Conservation (phyloP, 2,888 invertebrate genomes). For the Nephrotoma guestfalica region DNA sequence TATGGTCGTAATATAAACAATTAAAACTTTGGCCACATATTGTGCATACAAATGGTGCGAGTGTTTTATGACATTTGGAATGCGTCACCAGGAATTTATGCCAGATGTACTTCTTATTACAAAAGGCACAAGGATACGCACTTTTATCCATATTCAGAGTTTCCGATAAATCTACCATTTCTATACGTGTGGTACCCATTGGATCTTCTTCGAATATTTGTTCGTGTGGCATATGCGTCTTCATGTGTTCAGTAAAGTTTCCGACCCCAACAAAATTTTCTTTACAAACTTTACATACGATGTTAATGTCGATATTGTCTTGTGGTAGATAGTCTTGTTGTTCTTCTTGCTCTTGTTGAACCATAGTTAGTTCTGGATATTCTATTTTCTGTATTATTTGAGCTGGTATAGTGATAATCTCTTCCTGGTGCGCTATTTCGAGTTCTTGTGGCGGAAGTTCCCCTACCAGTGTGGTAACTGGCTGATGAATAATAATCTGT, state of each 20-base stretch:
- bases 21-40: neutral
- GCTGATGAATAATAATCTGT: neutral
- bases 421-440: neutral
- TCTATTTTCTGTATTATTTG: neutral
- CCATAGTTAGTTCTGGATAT: neutral
- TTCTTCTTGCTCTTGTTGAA: neutral
- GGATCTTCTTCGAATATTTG: neutral
- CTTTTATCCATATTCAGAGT: neutral
- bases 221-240: neutral
- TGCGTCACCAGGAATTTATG: neutral
- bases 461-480: neutral
- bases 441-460: neutral
- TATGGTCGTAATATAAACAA: neutral
- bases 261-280: neutral
- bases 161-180: neutral
- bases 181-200: neutral
- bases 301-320: neutral
- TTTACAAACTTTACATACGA: neutral
- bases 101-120: conserved; percentile 1
- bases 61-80: neutral
- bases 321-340: neutral
- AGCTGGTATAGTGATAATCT: neutral
- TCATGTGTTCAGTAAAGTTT: neutral
- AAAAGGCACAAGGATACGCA: neutral
- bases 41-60: neutral